These are phyloP conservation scores for Engystomops pustulosus DNA, from an alignment of 2,113 vertebrate species.

Conservation along the genomic window DNA sequence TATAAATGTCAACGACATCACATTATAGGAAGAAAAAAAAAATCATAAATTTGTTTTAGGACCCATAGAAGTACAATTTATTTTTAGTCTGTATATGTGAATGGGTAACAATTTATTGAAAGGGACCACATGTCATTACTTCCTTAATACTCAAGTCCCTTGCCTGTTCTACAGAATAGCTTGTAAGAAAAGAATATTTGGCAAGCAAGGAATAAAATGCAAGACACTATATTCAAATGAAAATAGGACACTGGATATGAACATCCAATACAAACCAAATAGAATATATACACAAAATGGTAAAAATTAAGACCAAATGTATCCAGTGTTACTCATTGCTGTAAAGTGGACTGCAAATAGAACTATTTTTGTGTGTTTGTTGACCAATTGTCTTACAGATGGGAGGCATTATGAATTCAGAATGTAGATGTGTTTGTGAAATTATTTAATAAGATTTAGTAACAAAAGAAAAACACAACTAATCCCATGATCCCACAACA, in stretches of 20 bases:
- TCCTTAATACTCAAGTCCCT: background rate
- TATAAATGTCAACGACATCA: too few relatives aligned
- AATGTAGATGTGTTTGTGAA: slow-evolving; percentile 9
- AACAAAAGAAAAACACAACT: slow-evolving; percentile 50
- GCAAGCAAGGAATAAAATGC: too few relatives aligned
- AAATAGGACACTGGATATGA: too few relatives aligned
- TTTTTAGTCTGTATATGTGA: background rate
- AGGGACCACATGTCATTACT: background rate
- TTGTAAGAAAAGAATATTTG: too few relatives aligned
- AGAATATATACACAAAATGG: background rate
- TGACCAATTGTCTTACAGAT: too few relatives aligned
- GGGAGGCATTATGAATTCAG: background rate
- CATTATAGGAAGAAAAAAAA: background rate
- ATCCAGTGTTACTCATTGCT: background rate
- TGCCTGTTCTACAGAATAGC: background rate
- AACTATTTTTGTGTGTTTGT: too few relatives aligned
- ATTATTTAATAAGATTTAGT: slow-evolving; percentile 58
- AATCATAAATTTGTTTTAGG: background rate
- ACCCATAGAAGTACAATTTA: background rate
- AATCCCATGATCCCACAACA: background rate
- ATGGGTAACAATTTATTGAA: background rate
- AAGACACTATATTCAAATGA: too few relatives aligned
- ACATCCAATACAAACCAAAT: background rate
- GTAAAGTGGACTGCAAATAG: too few relatives aligned
- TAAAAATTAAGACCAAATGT: background rate